A percentile compares a stretch with the other conserved stretches of the same genome.
Conservation (phyloP, 2,888 invertebrate genomes). For the Troides aeacus region DNA sequence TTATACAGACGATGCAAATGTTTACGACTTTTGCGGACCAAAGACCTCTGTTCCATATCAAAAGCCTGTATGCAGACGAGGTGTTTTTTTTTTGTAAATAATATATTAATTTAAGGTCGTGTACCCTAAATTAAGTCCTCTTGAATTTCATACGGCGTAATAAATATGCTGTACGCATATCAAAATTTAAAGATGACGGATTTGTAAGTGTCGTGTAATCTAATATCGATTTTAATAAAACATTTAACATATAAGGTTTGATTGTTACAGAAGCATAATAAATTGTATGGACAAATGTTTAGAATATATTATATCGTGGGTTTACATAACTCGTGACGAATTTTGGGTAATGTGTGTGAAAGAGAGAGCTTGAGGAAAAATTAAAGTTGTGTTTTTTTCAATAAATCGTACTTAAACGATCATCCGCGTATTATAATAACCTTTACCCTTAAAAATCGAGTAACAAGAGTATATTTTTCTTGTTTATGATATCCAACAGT, state of each 20-base stretch:
- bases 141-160: constrained; percentile 7
- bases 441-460: background rate
- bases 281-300: background rate
- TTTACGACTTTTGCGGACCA: constrained; percentile 13
- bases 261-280: background rate
- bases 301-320: background rate
- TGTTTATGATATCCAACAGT: background rate
- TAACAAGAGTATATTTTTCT: background rate
- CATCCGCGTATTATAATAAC: background rate
- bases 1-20: constrained; percentile 17
- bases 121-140: constrained; percentile 17
- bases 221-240: background rate
- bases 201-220: background rate
- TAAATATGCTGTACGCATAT: constrained; percentile 9
- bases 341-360: background rate
- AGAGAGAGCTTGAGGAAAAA: background rate
- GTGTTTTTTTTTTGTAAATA: constrained; percentile 12
- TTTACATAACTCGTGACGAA: background rate
- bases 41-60: constrained; percentile 15
- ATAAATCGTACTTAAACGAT: background rate
- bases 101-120: constrained; percentile 15
- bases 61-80: constrained; percentile 13
- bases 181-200: constrained; percentile 3
- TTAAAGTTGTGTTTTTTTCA: background rate
- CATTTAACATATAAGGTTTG: background rate